Evolutionary conservation across 1,140 invertebrate species (phyloP).

Genomic region (Zaprionus inermis): DNA sequence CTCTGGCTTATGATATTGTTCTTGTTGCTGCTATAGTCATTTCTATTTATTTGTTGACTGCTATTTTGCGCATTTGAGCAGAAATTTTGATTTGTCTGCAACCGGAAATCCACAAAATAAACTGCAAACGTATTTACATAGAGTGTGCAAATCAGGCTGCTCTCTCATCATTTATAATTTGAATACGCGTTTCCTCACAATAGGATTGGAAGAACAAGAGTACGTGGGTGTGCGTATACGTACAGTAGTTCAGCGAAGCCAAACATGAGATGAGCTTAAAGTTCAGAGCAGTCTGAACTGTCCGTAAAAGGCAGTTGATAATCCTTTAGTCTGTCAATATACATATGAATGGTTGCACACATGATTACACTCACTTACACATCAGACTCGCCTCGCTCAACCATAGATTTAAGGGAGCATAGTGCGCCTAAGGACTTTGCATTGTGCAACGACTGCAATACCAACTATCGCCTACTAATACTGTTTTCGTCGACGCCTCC

Average conservation of each 20-base stretch:
- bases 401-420: constrained; percentile 14
- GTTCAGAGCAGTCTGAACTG: constrained; percentile 50
- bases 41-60: constrained; percentile 71
- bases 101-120: constrained; percentile 80
- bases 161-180: constrained; percentile 28
- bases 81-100: constrained; percentile 82
- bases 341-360: constrained; percentile 53
- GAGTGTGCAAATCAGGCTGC: constrained; percentile 9
- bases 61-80: constrained; percentile 71
- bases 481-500: constrained; percentile 25
- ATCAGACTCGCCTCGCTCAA: neutral
- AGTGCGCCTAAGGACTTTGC: constrained; percentile 14
- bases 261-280: constrained; percentile 61
- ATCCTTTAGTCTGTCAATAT: constrained; percentile 81
- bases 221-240: constrained; percentile 7
- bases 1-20: constrained; percentile 29
- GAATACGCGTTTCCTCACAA: constrained; percentile 21
- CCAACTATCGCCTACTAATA: constrained; percentile 30
- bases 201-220: constrained; percentile 10
- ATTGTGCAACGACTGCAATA: constrained; percentile 64
- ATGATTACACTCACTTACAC: constrained; percentile 42
- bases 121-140: constrained; percentile 75
- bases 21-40: constrained; percentile 58
- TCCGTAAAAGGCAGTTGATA: constrained; percentile 72
- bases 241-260: constrained; percentile 32